A percentile compares a stretch with the other conserved stretches of the same genome.
phyloP scores from a whole-genome alignment of 2,888 invertebrate genomes.

The Oscheius sp. region DNA sequence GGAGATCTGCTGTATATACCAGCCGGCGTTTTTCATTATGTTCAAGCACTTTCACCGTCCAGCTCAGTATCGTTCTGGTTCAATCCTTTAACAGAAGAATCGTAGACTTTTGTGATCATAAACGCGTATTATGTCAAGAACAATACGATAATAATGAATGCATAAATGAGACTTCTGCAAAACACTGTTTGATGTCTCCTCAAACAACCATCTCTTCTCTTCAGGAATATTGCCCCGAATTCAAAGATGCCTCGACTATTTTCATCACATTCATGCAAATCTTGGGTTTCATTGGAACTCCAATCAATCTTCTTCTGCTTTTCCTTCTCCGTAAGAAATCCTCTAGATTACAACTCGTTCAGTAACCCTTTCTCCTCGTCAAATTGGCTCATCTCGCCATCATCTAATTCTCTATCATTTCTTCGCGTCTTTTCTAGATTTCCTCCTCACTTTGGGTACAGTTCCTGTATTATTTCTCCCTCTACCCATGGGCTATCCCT shows the following conservation, averaged over 20 bases:
- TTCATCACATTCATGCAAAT: background rate
- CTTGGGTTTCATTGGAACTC: background rate
- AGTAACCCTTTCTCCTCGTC: background rate
- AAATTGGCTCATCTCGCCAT: background rate
- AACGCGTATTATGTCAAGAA: no score
- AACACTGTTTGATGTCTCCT: no score
- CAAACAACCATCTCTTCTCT: no score
- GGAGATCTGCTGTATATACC: constrained; percentile 95
- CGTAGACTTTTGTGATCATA: no score
- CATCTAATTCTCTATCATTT: background rate
- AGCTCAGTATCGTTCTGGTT: constrained; percentile 79
- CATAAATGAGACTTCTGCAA: no score
- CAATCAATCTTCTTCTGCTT: background rate
- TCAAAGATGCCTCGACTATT: background rate
- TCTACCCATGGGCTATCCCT: constrained; percentile 9
- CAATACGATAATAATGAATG: no score
- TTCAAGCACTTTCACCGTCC: constrained; percentile 85
- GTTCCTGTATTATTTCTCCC: constrained; percentile 10
- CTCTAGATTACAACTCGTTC: no score
- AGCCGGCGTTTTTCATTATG: constrained; percentile 95
- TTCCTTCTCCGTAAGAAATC: background rate
- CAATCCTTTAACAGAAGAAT: background rate
- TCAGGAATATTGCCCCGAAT: constrained; percentile 13
- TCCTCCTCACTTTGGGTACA: background rate
- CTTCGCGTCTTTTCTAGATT: background rate